Evolutionary conservation across 2,797 vertebrate species (phyloP), one percentile per base, ranked within the genome.

Genomic region (Eulemur albifrons): DNA sequence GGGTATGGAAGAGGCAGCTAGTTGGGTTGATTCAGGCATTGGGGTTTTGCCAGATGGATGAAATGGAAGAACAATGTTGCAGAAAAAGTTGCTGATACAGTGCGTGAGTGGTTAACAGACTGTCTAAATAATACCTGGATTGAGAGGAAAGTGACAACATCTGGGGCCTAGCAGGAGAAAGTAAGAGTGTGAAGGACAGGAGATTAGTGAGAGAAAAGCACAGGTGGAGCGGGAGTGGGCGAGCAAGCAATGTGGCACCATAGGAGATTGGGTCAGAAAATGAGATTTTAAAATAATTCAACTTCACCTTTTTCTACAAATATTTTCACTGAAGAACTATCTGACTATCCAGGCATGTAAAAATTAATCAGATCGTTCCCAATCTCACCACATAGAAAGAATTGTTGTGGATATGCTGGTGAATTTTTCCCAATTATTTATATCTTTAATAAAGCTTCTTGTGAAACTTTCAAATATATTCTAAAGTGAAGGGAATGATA

Each of bases 141-240:
- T 9, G n/a, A 61, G n/a, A 80, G 84, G 67, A 45, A n/a, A 61
- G n/a, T n/a, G 65, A 63, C 20, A 14, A 17, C 10, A 21, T 20
- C 12, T 40, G 65, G n/a, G 15, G 48, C 7, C 4, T 38, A 45
- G 38, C 4, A 63, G 18, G 65, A 50, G 11, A 2, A 27, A 40
- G 20, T 1, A 12, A 7, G 14, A 10, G 25, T 73, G 82, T 23
- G 52, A 57, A 70, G 50, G 23, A 40, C 15, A 11, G 1, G 4
- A 83, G 67, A 50, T 23, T 5, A 35, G 25, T 35, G 17, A 50
- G 45, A 11, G 40, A n/a, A 15, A 63, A 61, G 35, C 14, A 12
- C 18, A 4, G 1, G 32, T 35, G 7, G 32, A 1, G 8, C 5
- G 11, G 65, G 30, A 70, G 7, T n/a, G 10, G 20, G 27, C 7